Base-by-base conservation (phyloP, 2,888 invertebrate genomes). In the Eudemis profundana region DNA sequence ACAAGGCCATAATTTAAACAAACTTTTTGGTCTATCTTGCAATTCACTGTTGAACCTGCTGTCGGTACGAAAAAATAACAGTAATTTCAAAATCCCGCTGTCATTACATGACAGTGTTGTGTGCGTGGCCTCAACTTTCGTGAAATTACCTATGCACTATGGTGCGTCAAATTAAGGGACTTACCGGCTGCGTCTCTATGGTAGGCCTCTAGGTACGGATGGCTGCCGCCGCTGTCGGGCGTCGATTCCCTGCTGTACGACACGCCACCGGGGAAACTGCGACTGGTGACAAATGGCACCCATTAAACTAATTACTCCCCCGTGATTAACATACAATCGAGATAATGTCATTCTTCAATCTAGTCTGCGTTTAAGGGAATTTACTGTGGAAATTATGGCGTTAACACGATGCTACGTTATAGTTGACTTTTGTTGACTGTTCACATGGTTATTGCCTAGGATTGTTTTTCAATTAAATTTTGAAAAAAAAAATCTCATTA, bases 181-280 rank as follows among this genome's bases (percentile, higher is more conserved):
- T 93, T 86, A 97, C 97, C 97, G 79, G 96, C 96, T 36, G 96
- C 95, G 85, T 97, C 97, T 82, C 97, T 93, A 78, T 93, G 93
- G 85, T 97, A 97, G 69, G 96, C 96, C 86, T 97, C 97, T 89
- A 97, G 94, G 85, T 97, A 97, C 1, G 93, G 93, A 90, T 97
- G 97, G 61, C 97, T 97, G 67, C 96, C 97, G 56, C 97, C 97
- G 79, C 96, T 97, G 85, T 97, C 97, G 3, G 97, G 97, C 57
- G 97, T 97, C 69, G 97, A 97, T 89, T 97, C 97, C 77, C 97
- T 94, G 89, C 97, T 97, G 85, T 97, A 97, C 21, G 94, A 93
- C 4, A 94, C 94, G 21, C 95, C 94, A 63, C 96, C 93, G 74
- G 96, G 93, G 88, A 95, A 86, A 78, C 93, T 86, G 85, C 94